Percentiles rank a stretch among this genome's conserved stretches.
These are phyloP conservation scores for Amphipoea oculea DNA, from an alignment of 2,888 invertebrate species.

Conservation along the genomic window DNA sequence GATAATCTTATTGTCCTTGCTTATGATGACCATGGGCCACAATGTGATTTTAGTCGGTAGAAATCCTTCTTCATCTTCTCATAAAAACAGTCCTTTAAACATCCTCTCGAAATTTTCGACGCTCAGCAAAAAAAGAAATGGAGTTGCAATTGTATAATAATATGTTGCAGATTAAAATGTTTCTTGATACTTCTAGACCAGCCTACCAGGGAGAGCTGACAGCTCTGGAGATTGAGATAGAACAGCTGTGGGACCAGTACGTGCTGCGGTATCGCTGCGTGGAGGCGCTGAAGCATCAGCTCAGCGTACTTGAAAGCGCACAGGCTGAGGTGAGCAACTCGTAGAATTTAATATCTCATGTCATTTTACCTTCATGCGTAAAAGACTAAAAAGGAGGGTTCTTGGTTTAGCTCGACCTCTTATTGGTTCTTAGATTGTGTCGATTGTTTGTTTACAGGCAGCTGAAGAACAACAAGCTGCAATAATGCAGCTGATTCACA, in stretches of 20 bases:
- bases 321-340: constrained; percentile 91
- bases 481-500: constrained; percentile 89
- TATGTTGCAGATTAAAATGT: neutral
- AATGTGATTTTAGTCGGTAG: neutral
- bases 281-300: constrained; percentile 96
- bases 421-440: neutral
- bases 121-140: neutral
- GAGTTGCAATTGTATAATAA: neutral
- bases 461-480: constrained; percentile 93
- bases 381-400: neutral
- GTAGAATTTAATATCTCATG: neutral
- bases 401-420: neutral
- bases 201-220: constrained; percentile 99
- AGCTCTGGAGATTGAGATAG: constrained; percentile 95
- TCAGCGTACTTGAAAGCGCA: constrained; percentile 94
- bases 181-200: constrained; percentile 91
- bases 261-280: constrained; percentile 96
- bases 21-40: neutral
- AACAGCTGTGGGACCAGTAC: constrained; percentile 96
- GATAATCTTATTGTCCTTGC: neutral
- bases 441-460: constrained; percentile 83
- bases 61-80: neutral
- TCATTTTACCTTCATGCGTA: neutral
- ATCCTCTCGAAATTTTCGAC: neutral
- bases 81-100: neutral